Evolutionary conservation across 2,113 vertebrate species (phyloP).

Genomic region (Heteronetta atricapilla): DNA sequence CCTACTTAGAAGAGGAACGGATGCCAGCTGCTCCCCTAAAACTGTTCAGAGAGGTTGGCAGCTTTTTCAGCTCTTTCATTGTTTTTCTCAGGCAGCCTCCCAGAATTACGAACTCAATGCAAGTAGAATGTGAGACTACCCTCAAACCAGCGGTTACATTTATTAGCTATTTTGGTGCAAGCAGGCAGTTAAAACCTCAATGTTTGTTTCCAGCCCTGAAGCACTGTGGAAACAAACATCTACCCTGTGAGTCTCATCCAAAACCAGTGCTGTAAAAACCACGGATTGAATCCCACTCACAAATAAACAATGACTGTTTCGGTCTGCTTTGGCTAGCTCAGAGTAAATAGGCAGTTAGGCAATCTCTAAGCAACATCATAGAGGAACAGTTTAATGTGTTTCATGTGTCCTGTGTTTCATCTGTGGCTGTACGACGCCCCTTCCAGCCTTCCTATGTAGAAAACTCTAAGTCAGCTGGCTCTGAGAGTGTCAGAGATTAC

Average conservation of each 20-base stretch:
- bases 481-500: background rate
- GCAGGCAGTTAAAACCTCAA: background rate
- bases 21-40: constrained; percentile 86
- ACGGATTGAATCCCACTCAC: background rate
- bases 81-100: background rate
- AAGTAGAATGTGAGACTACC: background rate
- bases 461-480: background rate
- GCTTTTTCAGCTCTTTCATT: background rate
- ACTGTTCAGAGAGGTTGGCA: constrained; percentile 89
- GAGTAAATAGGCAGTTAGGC: background rate
- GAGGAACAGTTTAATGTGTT: background rate
- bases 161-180: background rate
- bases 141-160: background rate
- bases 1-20: constrained; percentile 89
- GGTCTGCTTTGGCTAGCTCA: background rate
- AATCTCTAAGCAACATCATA: background rate
- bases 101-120: background rate
- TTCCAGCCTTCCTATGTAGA: background rate
- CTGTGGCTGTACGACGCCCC: background rate
- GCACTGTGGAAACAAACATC: background rate
- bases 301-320: background rate
- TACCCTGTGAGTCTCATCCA: background rate
- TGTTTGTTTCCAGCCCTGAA: background rate
- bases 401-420: background rate
- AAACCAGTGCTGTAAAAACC: background rate